These are phyloP conservation scores for Crotalus tigris DNA, from an alignment of 2,113 vertebrate species.

Conservation along the genomic window DNA sequence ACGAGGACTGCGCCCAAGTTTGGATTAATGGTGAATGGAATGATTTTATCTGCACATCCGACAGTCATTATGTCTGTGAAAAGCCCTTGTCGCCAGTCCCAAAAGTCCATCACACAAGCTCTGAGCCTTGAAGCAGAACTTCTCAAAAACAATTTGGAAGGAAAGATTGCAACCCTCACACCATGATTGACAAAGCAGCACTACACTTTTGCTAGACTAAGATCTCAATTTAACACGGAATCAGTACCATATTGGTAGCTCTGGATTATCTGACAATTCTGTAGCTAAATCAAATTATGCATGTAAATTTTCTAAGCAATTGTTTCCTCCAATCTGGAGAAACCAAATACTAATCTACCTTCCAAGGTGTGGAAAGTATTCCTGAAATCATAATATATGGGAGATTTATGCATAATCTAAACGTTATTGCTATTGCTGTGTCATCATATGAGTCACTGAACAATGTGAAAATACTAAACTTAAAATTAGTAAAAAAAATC, in stretches of 20 bases:
- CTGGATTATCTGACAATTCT: background rate
- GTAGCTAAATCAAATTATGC: background rate
- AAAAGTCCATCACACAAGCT: background rate
- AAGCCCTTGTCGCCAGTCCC: background rate
- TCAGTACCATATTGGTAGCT: background rate
- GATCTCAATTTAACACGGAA: background rate
- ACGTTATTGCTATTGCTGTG: background rate
- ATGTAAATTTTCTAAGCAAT: background rate
- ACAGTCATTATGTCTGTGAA: background rate
- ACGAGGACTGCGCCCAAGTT: slow-evolving; percentile 10
- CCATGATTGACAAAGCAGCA: background rate
- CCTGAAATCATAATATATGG: background rate
- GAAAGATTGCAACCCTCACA: background rate
- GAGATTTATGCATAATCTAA: background rate
- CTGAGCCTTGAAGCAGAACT: background rate
- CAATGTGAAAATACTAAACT: background rate
- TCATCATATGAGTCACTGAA: background rate
- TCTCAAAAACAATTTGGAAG: background rate
- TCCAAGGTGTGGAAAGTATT: background rate
- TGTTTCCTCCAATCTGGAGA: background rate
- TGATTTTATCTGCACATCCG: background rate
- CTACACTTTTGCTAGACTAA: background rate
- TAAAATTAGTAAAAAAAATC: background rate
- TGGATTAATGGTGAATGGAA: slow-evolving; percentile 24
- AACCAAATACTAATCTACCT: background rate